Percentiles rank a stretch among this genome's conserved stretches.
Conservation (phyloP, 2,888 invertebrate species). For the Tenthredo amoena region DNA sequence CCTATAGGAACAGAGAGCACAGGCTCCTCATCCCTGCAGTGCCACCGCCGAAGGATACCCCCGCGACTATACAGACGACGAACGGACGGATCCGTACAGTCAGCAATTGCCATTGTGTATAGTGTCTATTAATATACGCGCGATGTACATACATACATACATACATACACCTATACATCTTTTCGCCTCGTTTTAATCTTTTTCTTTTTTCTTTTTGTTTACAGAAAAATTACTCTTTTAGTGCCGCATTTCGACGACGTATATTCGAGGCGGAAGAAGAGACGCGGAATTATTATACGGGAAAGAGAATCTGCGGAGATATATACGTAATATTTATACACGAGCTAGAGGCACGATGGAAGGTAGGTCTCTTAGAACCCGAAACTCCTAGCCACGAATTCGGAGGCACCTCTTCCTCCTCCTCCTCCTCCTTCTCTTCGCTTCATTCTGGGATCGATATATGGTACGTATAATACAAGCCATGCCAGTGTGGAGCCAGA, state of each 20-base stretch:
- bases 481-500: not conserved
- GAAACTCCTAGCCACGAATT: no score
- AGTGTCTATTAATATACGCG: not conserved
- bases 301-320: no score
- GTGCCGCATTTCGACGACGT: no score
- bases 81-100: not conserved
- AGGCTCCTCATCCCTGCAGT: not conserved
- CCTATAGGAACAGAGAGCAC: not conserved
- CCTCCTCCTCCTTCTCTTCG: not conserved
- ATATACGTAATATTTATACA: no score
- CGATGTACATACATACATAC: not conserved
- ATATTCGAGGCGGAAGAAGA: no score
- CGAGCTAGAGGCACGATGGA: no score
- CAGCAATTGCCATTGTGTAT: not conserved
- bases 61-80: not conserved
- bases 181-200: no score
- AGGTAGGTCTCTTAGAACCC: no score
- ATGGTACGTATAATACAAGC: not conserved
- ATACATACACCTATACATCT: no score
- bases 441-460: slow-evolving; percentile 4
- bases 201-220: no score
- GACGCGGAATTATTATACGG: no score
- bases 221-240: no score
- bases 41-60: not conserved
- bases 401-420: not conserved